Evolutionary conservation across 1,140 invertebrate species (phyloP).

Genomic region (Zaprionus africanus): DNA sequence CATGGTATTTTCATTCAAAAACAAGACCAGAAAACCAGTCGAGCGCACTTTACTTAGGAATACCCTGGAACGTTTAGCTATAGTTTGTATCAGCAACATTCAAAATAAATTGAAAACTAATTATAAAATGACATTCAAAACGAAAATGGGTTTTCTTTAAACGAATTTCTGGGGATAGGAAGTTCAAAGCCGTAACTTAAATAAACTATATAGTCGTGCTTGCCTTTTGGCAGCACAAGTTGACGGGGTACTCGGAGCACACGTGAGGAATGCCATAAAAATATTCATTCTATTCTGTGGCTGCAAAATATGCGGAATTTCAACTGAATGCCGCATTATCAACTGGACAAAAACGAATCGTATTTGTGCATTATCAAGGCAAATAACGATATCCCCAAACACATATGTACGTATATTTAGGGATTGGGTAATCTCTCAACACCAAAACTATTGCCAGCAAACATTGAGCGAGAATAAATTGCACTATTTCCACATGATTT

Average conservation of each 20-base stretch:
- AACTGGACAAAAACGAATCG: slow-evolving; percentile 31
- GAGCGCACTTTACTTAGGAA: background rate
- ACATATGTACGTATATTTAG: background rate
- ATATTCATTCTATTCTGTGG: slow-evolving; percentile 13
- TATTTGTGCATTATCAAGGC: slow-evolving; percentile 26
- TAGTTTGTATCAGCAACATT: too few relatives aligned
- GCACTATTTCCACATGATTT: slow-evolving; percentile 38
- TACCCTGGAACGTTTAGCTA: background rate
- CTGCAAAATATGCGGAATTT: slow-evolving; percentile 35
- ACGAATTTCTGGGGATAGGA: too few relatives aligned
- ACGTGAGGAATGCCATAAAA: slow-evolving; percentile 42
- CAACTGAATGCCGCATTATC: background rate
- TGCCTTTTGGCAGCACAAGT: background rate
- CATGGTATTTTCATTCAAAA: slow-evolving; percentile 57
- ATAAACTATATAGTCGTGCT: slow-evolving; percentile 4
- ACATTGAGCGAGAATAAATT: background rate
- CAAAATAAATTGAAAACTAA: too few relatives aligned
- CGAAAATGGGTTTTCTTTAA: too few relatives aligned
- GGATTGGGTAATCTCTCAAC: slow-evolving; percentile 13
- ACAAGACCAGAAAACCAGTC: background rate
- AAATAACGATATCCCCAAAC: background rate
- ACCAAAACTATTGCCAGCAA: background rate
- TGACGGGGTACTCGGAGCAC: slow-evolving; percentile 21
- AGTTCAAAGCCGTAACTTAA: too few relatives aligned
- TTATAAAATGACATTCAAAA: background rate